Conservation (phyloP, 2,797 vertebrate species). For the Periophthalmus magnuspinnatus region DNA sequence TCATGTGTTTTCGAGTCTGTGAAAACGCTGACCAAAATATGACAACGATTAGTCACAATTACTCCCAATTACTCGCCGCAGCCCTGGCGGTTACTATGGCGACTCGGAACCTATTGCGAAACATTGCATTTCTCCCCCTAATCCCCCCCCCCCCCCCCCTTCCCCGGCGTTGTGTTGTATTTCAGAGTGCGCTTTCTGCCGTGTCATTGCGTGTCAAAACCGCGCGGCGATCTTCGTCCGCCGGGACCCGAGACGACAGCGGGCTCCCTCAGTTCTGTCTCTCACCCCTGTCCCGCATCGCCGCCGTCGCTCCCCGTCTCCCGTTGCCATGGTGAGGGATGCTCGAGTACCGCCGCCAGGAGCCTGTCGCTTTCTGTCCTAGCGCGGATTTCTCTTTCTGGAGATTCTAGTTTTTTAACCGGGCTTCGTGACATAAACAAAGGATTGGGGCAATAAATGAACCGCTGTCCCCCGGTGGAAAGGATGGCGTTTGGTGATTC, state of each 20-base stretch:
- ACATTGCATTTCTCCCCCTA: neutral
- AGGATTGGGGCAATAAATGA: constrained; percentile 10
- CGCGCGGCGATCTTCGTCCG: constrained; percentile 38
- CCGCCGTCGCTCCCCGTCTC: constrained; percentile 30
- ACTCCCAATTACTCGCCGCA: too few species aligned
- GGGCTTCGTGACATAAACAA: constrained; percentile 20
- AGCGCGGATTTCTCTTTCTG: constrained; percentile 26
- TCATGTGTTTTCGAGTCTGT: too few species aligned
- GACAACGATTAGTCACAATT: too few species aligned
- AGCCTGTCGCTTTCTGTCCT: constrained; percentile 33
- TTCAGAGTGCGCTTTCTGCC: neutral
- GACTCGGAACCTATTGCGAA: too few species aligned
- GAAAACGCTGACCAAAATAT: too few species aligned
- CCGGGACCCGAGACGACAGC: constrained; percentile 33
- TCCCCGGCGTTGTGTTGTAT: neutral
- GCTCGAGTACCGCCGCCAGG: constrained; percentile 25
- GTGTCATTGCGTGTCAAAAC: constrained; percentile 20
- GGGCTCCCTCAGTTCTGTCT: constrained; percentile 20
- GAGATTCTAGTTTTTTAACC: constrained; percentile 36
- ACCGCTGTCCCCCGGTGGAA: constrained; percentile 11
- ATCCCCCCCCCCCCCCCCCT: too few species aligned
- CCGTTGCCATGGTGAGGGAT: constrained; percentile 53
- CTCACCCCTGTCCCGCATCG: constrained; percentile 27
- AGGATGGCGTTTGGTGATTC: constrained; percentile 20
- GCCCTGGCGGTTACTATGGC: too few species aligned